phyloP scores from a whole-genome alignment of 2,888 invertebrate species.

The Chymomyza fuscimana region DNA sequence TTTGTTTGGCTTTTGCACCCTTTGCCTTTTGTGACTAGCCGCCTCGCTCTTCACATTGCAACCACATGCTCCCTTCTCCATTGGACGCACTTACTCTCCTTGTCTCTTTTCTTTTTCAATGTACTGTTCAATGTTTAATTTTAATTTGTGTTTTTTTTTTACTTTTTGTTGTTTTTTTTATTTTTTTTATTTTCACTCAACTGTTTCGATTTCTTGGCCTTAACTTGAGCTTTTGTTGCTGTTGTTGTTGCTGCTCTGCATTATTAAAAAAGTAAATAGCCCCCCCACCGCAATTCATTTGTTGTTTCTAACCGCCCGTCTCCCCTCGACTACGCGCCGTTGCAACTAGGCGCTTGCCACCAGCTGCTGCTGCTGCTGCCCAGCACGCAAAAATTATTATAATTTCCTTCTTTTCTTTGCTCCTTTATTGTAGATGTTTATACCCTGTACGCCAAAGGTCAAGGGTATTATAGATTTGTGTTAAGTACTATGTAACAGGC shows the following conservation, averaged over 20 bases:
- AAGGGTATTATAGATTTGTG: no score
- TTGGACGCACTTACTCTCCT: no score
- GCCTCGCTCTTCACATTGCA: neutral
- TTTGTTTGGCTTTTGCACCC: constrained; percentile 9
- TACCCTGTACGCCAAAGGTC: no score
- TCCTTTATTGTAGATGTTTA: neutral
- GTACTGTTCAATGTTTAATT: constrained; percentile 52
- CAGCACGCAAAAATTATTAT: constrained; percentile 65
- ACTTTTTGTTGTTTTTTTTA: constrained; percentile 12
- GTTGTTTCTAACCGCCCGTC: neutral
- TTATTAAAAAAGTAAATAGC: constrained; percentile 54
- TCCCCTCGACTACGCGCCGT: neutral
- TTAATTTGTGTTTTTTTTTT: constrained; percentile 40
- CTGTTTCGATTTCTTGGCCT: constrained; percentile 15
- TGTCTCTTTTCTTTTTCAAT: neutral
- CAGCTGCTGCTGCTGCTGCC: constrained; percentile 53
- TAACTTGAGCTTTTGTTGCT: constrained; percentile 25
- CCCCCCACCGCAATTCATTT: constrained; percentile 3
- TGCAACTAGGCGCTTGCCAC: constrained; percentile 16
- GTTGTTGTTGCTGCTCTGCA: constrained; percentile 44
- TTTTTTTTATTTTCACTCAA: constrained; percentile 20
- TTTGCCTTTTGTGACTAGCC: constrained; percentile 43
- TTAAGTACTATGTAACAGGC: no score
- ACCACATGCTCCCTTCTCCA: no score
- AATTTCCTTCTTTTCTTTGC: constrained; percentile 47